Conservation (phyloP, 2,888 invertebrate species). For the Nemurella pictetii region DNA sequence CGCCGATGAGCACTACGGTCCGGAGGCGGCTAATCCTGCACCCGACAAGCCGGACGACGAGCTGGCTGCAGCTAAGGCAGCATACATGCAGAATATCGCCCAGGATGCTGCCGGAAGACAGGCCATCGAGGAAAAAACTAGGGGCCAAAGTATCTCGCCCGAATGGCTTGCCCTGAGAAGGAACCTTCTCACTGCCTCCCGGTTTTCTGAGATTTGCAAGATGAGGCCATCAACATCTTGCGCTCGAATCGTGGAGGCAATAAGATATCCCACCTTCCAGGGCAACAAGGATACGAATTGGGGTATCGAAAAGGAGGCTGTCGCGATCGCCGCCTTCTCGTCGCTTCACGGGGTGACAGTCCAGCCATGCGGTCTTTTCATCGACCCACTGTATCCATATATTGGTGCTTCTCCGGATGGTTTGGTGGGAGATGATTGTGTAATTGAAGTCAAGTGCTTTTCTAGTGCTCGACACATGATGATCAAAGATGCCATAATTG, state of each 20-base stretch:
- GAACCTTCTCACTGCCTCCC: conserved; percentile 39
- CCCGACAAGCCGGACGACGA: not conserved
- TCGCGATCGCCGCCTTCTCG: conserved; percentile 40
- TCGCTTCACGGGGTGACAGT: conserved; percentile 38
- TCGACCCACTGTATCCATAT: conserved; percentile 41
- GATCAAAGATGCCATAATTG: not conserved
- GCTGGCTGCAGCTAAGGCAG: not conserved
- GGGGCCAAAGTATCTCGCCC: conserved; percentile 3
- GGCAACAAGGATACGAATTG: conserved; percentile 38
- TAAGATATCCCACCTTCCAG: conserved; percentile 38
- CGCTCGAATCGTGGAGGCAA: conserved; percentile 35
- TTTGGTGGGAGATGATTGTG: too few species aligned
- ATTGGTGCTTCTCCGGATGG: too few species aligned
- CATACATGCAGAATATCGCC: not conserved
- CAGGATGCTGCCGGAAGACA: not conserved
- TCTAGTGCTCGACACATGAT: not conserved
- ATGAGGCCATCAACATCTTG: conserved; percentile 37
- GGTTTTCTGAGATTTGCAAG: conserved; percentile 40
- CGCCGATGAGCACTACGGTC: not conserved
- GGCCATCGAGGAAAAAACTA: not conserved
- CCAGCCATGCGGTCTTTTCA: conserved; percentile 43
- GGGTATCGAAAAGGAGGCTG: conserved; percentile 40
- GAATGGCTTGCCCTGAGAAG: conserved; percentile 28
- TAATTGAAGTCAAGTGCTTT: too few species aligned
- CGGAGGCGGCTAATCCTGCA: not conserved